Evolutionary conservation across 2,113 vertebrate species (phyloP).

Genomic region (Periophthalmodon schlosseri): DNA sequence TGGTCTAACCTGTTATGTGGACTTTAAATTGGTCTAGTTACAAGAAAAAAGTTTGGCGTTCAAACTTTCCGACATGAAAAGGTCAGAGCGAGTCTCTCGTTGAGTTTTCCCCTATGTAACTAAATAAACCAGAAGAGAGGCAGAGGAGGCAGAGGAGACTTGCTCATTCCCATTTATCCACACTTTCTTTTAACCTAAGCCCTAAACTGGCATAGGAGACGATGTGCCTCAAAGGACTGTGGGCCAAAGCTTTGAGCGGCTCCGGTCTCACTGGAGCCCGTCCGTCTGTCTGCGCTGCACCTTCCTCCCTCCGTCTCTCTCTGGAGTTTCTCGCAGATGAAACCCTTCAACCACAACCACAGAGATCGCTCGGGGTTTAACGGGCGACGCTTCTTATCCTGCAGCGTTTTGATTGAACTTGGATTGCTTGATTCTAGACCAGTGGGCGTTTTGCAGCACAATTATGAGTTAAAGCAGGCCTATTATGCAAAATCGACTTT

Average conservation of each 20-base stretch:
- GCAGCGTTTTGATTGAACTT: slow-evolving; percentile 20
- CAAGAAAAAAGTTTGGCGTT: no score
- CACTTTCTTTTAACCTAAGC: slow-evolving; percentile 16
- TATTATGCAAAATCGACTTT: no score
- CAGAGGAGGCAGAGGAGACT: slow-evolving; percentile 22
- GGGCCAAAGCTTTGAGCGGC: slow-evolving; percentile 48
- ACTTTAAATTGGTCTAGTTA: no score
- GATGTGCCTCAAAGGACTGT: slow-evolving; percentile 29
- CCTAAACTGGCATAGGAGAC: slow-evolving; percentile 54
- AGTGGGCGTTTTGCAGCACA: neutral
- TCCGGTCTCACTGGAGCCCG: slow-evolving; percentile 37
- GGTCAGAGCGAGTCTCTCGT: no score
- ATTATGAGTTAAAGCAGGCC: neutral
- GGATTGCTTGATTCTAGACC: slow-evolving; percentile 16
- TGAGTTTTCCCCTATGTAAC: neutral
- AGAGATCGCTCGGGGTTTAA: slow-evolving; percentile 35
- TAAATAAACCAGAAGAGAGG: slow-evolving; percentile 13
- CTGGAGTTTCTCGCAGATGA: slow-evolving; percentile 34
- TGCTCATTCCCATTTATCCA: slow-evolving; percentile 26
- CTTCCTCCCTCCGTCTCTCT: slow-evolving; percentile 25
- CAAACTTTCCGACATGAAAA: no score
- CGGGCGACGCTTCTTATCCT: slow-evolving; percentile 10
- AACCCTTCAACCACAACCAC: slow-evolving; percentile 52
- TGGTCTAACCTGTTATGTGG: no score
- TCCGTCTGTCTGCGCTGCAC: slow-evolving; percentile 57